These are phyloP conservation scores for Neoseiulus cucumeris DNA, from an alignment of 1,140 invertebrate species.

Conservation along the genomic window DNA sequence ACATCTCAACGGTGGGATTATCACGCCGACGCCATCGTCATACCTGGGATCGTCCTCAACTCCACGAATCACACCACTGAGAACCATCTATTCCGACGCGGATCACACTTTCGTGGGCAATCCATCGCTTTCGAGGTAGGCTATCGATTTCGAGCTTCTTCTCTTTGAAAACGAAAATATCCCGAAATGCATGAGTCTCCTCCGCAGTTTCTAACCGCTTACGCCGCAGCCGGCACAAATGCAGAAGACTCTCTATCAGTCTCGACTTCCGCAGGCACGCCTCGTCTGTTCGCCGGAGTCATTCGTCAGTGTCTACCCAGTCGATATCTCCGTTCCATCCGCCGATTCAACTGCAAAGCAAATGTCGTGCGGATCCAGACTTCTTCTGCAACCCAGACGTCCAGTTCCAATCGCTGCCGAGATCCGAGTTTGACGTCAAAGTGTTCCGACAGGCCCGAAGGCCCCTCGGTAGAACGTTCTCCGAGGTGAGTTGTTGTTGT, in stretches of 20 bases:
- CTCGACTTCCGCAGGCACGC: neutral
- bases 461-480: neutral
- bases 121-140: neutral
- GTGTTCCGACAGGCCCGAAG: neutral
- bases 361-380: neutral
- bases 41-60: neutral
- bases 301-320: neutral
- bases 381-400: constrained; percentile 6
- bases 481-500: neutral
- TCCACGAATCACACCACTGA: neutral
- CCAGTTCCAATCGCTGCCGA: constrained; percentile 1
- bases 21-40: neutral
- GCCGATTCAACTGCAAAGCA: neutral
- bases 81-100: neutral
- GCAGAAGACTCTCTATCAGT: too few relatives aligned
- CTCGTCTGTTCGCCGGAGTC: neutral
- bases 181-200: too few relatives aligned
- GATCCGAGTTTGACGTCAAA: constrained; percentile 1
- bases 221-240: too few relatives aligned
- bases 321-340: constrained; percentile 1
- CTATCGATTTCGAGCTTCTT: neutral
- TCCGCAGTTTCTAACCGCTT: too few relatives aligned
- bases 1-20: neutral
- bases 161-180: too few relatives aligned
- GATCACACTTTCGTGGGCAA: neutral